Conservation (phyloP, 1,140 invertebrate genomes). For the Drosophila paulistorum region DNA sequence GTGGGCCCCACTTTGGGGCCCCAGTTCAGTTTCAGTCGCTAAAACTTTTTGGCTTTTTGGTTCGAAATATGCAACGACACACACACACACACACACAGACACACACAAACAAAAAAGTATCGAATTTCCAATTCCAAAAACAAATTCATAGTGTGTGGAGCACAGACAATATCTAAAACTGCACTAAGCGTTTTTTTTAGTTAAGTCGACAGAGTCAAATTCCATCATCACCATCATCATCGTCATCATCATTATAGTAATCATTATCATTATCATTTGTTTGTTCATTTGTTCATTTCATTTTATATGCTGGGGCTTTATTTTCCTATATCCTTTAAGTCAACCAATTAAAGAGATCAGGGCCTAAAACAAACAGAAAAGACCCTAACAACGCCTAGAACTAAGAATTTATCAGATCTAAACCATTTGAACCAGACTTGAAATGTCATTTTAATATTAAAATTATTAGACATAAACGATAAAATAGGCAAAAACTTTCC, state of each 20-base stretch:
- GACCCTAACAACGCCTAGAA: too few species aligned
- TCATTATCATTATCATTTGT: conserved; percentile 16
- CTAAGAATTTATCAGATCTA: too few species aligned
- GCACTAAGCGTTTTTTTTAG: conserved; percentile 45
- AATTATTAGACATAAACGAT: too few species aligned
- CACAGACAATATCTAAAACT: conserved; percentile 25
- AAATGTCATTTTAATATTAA: too few species aligned
- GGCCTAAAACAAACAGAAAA: too few species aligned
- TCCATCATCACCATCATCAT: conserved; percentile 31
- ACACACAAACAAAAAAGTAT: conserved; percentile 58
- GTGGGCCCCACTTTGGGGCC: not conserved
- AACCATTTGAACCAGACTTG: too few species aligned
- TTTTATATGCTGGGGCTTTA: not conserved
- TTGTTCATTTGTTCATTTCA: conserved; percentile 12
- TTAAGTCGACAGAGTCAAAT: conserved; percentile 39
- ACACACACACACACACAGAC: not conserved
- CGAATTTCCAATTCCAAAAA: conserved; percentile 56
- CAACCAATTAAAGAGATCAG: too few species aligned
- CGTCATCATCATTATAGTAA: not conserved
- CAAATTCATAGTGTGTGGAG: conserved; percentile 1
- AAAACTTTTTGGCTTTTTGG: conserved; percentile 24
- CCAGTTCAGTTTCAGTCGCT: conserved; percentile 15
- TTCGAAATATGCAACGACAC: conserved; percentile 36
- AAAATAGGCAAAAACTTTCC: too few species aligned
- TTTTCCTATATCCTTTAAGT: not conserved